phyloP scores from a whole-genome alignment of 2,888 invertebrate species.

The Sesia bembeciformis region DNA sequence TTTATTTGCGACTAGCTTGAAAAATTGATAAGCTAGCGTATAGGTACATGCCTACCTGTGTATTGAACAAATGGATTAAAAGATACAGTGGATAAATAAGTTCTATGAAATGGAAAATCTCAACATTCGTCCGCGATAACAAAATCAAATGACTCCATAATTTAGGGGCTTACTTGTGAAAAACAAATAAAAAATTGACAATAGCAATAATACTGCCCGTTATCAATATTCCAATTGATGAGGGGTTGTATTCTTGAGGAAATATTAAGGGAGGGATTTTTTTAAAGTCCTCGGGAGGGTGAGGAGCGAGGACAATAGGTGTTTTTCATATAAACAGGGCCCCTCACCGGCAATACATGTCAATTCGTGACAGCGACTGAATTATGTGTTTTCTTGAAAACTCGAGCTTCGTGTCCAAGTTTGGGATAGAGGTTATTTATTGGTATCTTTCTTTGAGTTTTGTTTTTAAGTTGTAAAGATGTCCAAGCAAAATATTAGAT shows the following conservation, averaged over 20 bases:
- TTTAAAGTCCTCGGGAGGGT: conserved; percentile 32
- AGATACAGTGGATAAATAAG: no score
- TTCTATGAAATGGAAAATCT: no score
- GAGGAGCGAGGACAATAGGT: conserved; percentile 28
- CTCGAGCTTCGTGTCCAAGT: conserved; percentile 2
- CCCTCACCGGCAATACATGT: conserved; percentile 12
- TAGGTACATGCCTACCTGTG: no score
- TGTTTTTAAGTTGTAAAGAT: neutral
- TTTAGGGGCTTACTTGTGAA: neutral
- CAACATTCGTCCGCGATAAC: no score
- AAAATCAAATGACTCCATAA: neutral
- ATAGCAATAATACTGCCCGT: conserved; percentile 3
- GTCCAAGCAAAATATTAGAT: no score
- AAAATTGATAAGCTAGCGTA: no score
- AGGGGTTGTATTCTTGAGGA: conserved; percentile 26
- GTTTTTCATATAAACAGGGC: conserved; percentile 33
- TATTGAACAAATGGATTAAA: no score
- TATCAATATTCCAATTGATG: conserved; percentile 30
- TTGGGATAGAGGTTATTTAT: neutral
- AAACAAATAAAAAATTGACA: neutral
- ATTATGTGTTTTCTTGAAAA: conserved; percentile 28
- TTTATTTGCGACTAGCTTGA: no score
- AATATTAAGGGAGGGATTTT: conserved; percentile 16
- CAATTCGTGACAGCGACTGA: conserved; percentile 18
- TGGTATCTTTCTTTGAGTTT: neutral